Percentiles rank a stretch among this genome's conserved stretches.
Evolutionary conservation across 2,113 vertebrate genomes (phyloP).

Genomic region (Cacatua alba): DNA sequence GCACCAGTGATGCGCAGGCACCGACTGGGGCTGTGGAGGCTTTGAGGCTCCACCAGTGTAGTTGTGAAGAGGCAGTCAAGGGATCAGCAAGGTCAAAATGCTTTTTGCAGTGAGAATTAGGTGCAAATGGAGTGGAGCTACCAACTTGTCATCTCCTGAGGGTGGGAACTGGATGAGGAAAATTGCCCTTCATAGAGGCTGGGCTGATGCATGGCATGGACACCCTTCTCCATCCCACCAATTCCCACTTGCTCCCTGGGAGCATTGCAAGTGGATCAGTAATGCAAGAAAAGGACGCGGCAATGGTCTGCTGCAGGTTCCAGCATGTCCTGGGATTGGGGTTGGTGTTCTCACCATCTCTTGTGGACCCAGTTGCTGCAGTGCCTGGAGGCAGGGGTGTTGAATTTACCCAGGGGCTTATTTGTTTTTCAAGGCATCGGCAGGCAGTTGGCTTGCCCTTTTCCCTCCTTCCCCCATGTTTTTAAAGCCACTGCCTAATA

Average conservation of each 20-base stretch:
- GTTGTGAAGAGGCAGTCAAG: not conserved
- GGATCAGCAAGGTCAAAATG: not conserved
- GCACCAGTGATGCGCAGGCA: accelerated
- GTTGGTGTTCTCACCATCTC: not conserved
- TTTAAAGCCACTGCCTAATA: not conserved
- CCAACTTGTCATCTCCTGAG: accelerated
- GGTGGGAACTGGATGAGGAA: not conserved
- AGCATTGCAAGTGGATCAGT: accelerated
- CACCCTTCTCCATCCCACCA: not conserved
- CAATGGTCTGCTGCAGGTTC: not conserved
- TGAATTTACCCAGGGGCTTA: accelerated
- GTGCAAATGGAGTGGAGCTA: accelerated
- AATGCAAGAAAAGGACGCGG: not conserved
- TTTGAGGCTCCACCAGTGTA: not conserved
- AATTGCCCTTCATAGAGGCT: not conserved
- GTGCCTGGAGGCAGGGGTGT: not conserved
- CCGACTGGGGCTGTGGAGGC: accelerated
- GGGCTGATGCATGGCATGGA: accelerated
- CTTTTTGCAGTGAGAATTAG: accelerated
- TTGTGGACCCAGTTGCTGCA: not conserved
- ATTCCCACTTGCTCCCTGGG: accelerated
- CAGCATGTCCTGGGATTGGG: not conserved
- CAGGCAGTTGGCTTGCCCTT: not conserved
- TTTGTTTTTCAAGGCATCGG: accelerated
- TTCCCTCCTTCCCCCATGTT: not conserved